Conservation (phyloP, 2,888 invertebrate genomes). For the Pseudococcus longispinus region DNA sequence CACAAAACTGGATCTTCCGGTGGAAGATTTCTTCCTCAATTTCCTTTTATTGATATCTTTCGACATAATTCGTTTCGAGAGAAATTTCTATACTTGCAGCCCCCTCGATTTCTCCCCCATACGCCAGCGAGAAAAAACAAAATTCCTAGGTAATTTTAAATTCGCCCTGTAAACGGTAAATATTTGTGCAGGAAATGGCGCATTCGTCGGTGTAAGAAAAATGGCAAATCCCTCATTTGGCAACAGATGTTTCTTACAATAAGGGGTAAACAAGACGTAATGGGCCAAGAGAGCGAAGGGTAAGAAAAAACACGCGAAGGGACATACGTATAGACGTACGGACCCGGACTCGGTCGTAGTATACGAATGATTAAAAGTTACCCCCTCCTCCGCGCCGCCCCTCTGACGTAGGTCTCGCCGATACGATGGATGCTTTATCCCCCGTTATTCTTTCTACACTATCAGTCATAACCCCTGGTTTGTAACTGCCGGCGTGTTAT, state of each 20-base stretch:
- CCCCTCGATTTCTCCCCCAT: neutral
- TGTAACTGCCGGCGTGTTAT: slow-evolving; percentile 58
- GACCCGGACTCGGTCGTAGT: slow-evolving; percentile 28
- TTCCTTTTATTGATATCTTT: neutral
- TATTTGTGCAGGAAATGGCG: slow-evolving; percentile 4
- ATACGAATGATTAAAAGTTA: slow-evolving; percentile 50
- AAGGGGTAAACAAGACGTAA: neutral
- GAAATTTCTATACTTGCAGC: neutral
- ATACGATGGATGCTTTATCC: neutral
- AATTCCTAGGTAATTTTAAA: slow-evolving; percentile 20
- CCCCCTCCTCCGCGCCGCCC: neutral
- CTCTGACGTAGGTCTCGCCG: neutral
- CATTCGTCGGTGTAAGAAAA: neutral
- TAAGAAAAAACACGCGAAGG: slow-evolving; percentile 20
- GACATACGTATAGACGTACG: neutral
- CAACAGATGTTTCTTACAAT: slow-evolving; percentile 32
- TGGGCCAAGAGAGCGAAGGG: neutral
- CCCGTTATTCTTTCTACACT: slow-evolving; percentile 34
- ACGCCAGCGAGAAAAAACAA: neutral
- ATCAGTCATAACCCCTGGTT: slow-evolving; percentile 44
- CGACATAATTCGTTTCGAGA: neutral
- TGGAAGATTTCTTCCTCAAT: too few species aligned
- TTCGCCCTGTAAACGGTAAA: neutral
- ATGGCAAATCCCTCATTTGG: slow-evolving; percentile 9
- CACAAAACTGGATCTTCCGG: neutral